Evolutionary conservation across 2,888 invertebrate genomes (phyloP).

Genomic region (Tipula vernalis): DNA sequence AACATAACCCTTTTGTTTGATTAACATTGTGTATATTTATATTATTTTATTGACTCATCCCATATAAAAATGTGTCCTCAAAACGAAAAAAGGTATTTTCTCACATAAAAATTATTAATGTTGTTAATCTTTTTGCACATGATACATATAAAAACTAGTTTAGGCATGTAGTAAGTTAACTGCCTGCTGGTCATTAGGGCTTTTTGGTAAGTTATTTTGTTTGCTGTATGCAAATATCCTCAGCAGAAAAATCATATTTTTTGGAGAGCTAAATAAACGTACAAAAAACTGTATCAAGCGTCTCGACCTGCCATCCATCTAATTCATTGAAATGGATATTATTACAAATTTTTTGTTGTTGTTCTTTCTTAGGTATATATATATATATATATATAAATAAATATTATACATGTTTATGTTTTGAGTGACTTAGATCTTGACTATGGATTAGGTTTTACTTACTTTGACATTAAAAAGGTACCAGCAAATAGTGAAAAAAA

Average conservation of each 20-base stretch:
- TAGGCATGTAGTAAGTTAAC: neutral
- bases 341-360: too few species aligned
- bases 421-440: constrained; percentile 4
- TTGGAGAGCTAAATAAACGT: neutral
- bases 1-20: neutral
- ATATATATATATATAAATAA: too few species aligned
- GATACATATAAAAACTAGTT: neutral
- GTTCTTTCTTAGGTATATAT: too few species aligned
- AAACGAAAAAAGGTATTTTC: neutral
- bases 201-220: neutral
- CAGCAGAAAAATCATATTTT: neutral
- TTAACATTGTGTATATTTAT: neutral
- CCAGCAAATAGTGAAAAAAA: neutral
- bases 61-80: neutral
- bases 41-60: neutral
- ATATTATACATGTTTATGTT: neutral
- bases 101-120: neutral
- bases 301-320: neutral
- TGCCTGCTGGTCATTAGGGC: neutral
- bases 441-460: neutral
- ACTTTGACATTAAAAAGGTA: neutral
- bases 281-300: neutral
- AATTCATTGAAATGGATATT: constrained; percentile 1
- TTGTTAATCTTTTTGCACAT: neutral
- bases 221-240: neutral